Evolutionary conservation across 2,888 invertebrate species (phyloP).

Genomic region (Brachyopa scutellaris): DNA sequence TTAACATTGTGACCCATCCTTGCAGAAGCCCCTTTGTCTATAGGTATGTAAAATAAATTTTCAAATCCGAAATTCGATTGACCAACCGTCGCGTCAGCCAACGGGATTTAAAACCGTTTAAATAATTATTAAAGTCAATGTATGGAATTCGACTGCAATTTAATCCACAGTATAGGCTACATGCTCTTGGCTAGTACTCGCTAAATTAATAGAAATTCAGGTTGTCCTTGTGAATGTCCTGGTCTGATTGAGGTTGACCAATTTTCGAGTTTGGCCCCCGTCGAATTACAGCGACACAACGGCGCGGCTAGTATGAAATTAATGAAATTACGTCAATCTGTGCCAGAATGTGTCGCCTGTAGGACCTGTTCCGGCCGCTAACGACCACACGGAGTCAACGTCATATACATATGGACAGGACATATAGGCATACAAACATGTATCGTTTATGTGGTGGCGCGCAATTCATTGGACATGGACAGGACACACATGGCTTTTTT

Average conservation of each 20-base stretch:
- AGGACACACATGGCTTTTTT: too few species aligned
- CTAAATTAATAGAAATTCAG: slow-evolving; percentile 56
- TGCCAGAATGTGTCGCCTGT: slow-evolving; percentile 34
- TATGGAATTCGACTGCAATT: slow-evolving; percentile 19
- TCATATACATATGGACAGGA: too few species aligned
- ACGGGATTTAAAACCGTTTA: slow-evolving; percentile 19
- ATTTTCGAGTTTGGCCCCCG: slow-evolving; percentile 61
- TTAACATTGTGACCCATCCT: slow-evolving; percentile 19
- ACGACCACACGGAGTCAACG: slow-evolving; percentile 6
- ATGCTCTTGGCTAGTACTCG: too few species aligned
- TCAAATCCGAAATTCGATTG: neutral
- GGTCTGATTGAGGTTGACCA: slow-evolving; percentile 54
- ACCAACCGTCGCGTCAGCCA: neutral
- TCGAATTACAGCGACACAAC: slow-evolving; percentile 34
- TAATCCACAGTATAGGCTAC: too few species aligned
- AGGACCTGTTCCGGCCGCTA: slow-evolving; percentile 21
- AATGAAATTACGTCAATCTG: slow-evolving; percentile 70
- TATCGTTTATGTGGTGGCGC: neutral
- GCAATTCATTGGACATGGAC: slow-evolving; percentile 18
- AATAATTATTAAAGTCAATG: slow-evolving; percentile 66
- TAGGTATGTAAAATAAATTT: neutral
- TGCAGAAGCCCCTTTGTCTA: too few species aligned
- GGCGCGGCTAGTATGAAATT: slow-evolving; percentile 21
- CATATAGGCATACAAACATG: too few species aligned
- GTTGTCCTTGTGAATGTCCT: slow-evolving; percentile 34